Evolutionary conservation across 2,888 invertebrate species (phyloP), one percentile per base, ranked within the genome.

Genomic region (Nymphalis urticae): DNA sequence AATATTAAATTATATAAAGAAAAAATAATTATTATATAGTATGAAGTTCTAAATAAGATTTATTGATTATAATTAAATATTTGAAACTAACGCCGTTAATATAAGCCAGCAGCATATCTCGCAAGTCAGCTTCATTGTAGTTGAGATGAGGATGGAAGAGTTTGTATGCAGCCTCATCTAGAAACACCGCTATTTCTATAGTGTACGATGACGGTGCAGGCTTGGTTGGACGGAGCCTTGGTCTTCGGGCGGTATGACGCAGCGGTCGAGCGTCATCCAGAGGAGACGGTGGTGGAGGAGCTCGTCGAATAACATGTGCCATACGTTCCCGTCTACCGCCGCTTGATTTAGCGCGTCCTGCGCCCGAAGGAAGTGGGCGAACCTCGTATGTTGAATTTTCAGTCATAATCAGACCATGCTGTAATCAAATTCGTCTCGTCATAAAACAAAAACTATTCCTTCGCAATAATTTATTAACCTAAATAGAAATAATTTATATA

Each of bases 21-120:
- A 19, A 19, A n/a, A n/a, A 17, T 6, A n/a, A 50, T n/a, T 8
- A 17, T 19, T 2, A 42, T 42, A 13, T 42, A 42, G 42, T 42
- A 42, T 42, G 13, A 13, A 19, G 7, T 48, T 48, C 16, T 48
- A 16, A 3, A 4, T n/a, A 8, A 17, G 3, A 8, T n/a, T 17
- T n/a, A n/a, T 48, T n/a, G 6, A 48, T 48, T 21, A 21, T 48
- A 36, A 9, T n/a, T n/a, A n/a, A n/a, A 8, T 48, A 56, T 27
- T 17, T 42, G 63, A 50, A 74, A 87, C 92, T 93, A 90, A 95
- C 95, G 75, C 95, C 96, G 83, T 96, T 96, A 76, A 96, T 93
- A 77, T 96, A 96, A 16, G 96, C 96, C 67, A 97, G 83, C n/a
- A 96, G 85, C 95, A 96, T 95, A 80, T 96, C 95, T 48, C 94